A percentile compares a stretch with the other conserved stretches of the same genome.
These are phyloP conservation scores for Stomatorhinus ivindoensis DNA, from an alignment of 2,113 vertebrate species.

Conservation along the genomic window DNA sequence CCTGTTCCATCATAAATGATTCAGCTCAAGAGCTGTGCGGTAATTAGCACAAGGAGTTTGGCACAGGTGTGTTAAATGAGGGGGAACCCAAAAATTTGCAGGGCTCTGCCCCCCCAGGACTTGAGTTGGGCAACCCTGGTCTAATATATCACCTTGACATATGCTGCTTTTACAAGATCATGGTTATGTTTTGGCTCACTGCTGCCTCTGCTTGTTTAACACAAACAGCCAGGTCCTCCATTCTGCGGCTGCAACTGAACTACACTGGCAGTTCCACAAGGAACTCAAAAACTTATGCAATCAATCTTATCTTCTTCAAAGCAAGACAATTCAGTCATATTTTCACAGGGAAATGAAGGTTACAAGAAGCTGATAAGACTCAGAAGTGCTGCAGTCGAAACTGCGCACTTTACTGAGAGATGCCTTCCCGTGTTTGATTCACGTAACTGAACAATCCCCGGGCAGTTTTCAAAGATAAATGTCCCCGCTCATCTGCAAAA, in stretches of 20 bases:
- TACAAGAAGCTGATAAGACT: background rate
- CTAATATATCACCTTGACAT: background rate
- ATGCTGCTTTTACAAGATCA: background rate
- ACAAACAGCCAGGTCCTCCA: background rate
- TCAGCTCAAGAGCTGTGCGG: too few relatives aligned
- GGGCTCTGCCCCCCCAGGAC: too few relatives aligned
- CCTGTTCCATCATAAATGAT: too few relatives aligned
- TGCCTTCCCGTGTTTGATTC: background rate
- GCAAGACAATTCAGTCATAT: background rate
- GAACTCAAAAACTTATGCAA: background rate
- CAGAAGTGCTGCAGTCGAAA: background rate
- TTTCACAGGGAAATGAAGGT: background rate
- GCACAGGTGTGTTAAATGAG: too few relatives aligned
- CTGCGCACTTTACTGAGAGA: background rate
- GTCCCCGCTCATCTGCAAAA: background rate
- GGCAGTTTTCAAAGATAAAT: background rate
- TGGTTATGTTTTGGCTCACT: background rate
- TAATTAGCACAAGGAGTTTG: too few relatives aligned
- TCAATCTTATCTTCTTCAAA: background rate
- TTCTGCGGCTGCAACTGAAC: background rate
- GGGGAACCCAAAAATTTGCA: too few relatives aligned
- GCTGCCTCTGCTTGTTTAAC: background rate
- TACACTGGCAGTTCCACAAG: background rate
- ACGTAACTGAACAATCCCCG: background rate
- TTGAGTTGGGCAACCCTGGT: background rate